Conservation (phyloP, 2,888 invertebrate genomes). For the Metellina segmentata region DNA sequence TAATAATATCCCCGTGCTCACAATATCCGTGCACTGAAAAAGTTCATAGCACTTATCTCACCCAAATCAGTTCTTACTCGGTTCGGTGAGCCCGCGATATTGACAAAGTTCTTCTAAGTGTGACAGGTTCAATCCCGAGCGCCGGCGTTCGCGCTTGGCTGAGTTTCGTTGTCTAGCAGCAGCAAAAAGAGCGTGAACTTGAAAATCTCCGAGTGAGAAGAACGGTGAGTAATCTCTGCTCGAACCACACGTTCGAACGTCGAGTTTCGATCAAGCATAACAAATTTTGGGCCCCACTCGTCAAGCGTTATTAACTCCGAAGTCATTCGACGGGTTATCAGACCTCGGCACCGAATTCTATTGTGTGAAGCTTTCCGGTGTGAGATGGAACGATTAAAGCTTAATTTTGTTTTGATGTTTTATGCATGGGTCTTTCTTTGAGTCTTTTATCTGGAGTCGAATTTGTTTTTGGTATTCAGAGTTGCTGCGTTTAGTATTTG, state of each 20-base stretch:
- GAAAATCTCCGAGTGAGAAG: background rate
- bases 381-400: background rate
- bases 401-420: background rate
- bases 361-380: background rate
- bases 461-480: background rate
- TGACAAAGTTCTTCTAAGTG: constrained; percentile 21
- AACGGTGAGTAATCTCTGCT: background rate
- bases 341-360: background rate
- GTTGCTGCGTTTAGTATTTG: background rate
- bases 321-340: background rate
- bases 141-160: constrained; percentile 13
- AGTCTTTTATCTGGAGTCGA: background rate
- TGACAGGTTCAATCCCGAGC: constrained; percentile 34
- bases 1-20: too few species aligned
- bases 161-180: background rate
- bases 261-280: constrained; percentile 20
- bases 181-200: constrained; percentile 32
- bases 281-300: background rate
- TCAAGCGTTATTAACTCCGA: constrained; percentile 10
- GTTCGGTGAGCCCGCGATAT: constrained; percentile 13
- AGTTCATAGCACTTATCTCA: constrained; percentile 45
- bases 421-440: background rate
- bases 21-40: background rate
- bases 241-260: background rate
- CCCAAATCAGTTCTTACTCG: constrained; percentile 11